phyloP scores from a whole-genome alignment of 2,113 vertebrate species.

The Poeciliopsis occidentalis region DNA sequence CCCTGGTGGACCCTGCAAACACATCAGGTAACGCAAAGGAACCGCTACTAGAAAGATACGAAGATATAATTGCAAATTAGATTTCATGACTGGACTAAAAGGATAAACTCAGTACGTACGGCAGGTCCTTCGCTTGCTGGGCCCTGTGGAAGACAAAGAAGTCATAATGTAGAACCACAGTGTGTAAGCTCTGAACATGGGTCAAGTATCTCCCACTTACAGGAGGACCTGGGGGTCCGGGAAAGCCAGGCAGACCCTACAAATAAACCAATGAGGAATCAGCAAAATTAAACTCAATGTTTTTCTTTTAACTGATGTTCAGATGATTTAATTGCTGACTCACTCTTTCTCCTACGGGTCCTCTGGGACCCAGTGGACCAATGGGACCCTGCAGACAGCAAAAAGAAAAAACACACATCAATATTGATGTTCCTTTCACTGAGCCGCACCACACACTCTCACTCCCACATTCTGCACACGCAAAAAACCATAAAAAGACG shows the following conservation, averaged over 20 bases:
- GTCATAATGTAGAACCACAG: too few species aligned
- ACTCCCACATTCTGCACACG: neutral
- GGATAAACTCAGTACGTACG: slow-evolving; percentile 64
- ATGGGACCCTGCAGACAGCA: slow-evolving; percentile 70
- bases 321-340: slow-evolving; percentile 41
- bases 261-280: neutral
- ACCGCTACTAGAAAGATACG: neutral
- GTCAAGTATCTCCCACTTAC: slow-evolving; percentile 68
- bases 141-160: slow-evolving; percentile 67
- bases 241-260: slow-evolving; percentile 83
- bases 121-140: slow-evolving; percentile 74
- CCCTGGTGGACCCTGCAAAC: slow-evolving; percentile 77
- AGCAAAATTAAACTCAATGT: neutral
- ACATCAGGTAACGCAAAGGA: neutral
- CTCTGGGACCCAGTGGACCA: slow-evolving; percentile 81
- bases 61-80: neutral
- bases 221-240: slow-evolving; percentile 77
- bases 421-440: neutral
- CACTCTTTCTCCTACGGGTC: slow-evolving; percentile 81
- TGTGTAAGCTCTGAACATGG: rapidly evolving
- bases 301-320: neutral
- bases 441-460: neutral
- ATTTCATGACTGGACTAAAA: neutral
- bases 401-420: slow-evolving; percentile 8
- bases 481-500: neutral